Base-by-base conservation (phyloP, 2,797 vertebrate species). In the Cercopithecus petaurista region DNA sequence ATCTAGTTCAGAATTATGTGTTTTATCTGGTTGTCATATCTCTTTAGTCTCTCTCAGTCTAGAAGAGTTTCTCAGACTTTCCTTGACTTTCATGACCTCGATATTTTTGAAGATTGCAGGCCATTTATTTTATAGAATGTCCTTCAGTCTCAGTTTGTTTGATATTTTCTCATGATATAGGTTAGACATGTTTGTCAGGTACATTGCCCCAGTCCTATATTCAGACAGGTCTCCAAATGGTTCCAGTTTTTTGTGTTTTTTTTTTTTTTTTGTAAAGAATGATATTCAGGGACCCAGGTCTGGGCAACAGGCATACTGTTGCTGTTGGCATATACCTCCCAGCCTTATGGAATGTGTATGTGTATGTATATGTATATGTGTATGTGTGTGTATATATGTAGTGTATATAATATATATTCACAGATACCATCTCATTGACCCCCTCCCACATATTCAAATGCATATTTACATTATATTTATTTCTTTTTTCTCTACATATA, bases 41-140 rank as follows among this genome's bases (percentile, higher is more conserved):
- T 85, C 30, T 95, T 92, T 80, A 5, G 11, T 43, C 30, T 90
- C 24, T 22, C 30, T 77, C 22, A 7, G 21, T 61, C 41, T 90
- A 48, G 26, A 94, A 61, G 36, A 81, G 59, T 85, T 88, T 72
- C 57, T 73, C 41, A 75, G 64, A 33, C 50, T 83, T 91, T 5
- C 52, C 46, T 93, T 67, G 67, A 86, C 75, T 87, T 81, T 64
- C 48, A 13, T 80, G 75, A 89, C 55, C 48, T 90, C 64, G 43
- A 33, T n/a, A 36, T 67, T 59, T 97, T 90, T 81, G 72, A 89
- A 93, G 89, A 93, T 28, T 55, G 8, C 30, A 41, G 36, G n/a
- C 9, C 36, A 41, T 72, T 94, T 75, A 57, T 81, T 91, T 93
- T 92, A 61, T 43, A 77, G 73, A 88, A 21, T 36, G 15, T 59